Base-by-base conservation (phyloP, 2,888 invertebrate species). In the Platypus cylindrus region DNA sequence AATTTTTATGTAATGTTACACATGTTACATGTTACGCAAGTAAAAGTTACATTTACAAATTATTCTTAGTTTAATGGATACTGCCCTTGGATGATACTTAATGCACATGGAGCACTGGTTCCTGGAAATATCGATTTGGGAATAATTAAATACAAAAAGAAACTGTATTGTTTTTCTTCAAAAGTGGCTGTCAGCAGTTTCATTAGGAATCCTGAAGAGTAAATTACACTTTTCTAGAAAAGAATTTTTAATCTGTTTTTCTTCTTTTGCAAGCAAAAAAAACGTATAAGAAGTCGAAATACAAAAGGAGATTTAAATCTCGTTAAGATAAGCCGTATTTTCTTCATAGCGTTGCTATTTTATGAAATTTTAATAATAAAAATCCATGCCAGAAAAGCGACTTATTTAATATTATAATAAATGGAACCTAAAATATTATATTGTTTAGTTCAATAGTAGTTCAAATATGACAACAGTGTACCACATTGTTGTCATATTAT, bases 1-100 rank as follows among this genome's bases (percentile, higher is more conserved):
- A n/a, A n/a, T n/a, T n/a, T n/a, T n/a, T n/a, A n/a, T n/a, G n/a
- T 11, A 25, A 25, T 4, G 15, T 15, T 27, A 15, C 12, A 5
- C 9, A 14, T 15, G 15, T 17, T 9, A 3, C 17, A 20, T 8
- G 8, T 8, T 8, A 20, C 5, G 8, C 20, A 20, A 20, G 5
- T 5, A 20, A n/a, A n/a, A n/a, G n/a, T n/a, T n/a, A n/a, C n/a
- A n/a, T n/a, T n/a, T n/a, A n/a, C n/a, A n/a, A n/a, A n/a, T n/a
- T n/a, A n/a, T 28, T 22, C 22, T 16, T 12, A 40, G 37, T 37
- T 34, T 23, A n/a, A 34, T 30, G 37, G 40, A 24, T 40, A 33
- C 14, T 40, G 40, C 31, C 23, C 30, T 25, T 40, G 40, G 40
- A n/a, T 28, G 5, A 23, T 40, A 7, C 18, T 18, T 3, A 25